phyloP scores from a whole-genome alignment of 2,797 vertebrate genomes.

The Enteromius treurensis region DNA sequence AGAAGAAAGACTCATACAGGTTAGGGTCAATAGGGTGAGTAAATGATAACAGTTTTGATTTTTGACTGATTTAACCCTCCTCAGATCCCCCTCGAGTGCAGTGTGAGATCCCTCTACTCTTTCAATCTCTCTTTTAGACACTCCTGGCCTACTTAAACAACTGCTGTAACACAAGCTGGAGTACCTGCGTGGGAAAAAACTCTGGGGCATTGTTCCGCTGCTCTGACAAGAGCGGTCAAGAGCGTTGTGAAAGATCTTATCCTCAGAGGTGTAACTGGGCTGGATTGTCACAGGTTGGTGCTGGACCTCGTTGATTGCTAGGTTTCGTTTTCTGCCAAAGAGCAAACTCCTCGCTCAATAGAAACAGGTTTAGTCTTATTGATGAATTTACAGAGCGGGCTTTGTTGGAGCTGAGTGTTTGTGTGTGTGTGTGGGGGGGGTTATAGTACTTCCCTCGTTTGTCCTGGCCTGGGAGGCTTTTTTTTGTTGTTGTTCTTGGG shows the following conservation, averaged over 20 bases:
- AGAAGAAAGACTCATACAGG: neutral
- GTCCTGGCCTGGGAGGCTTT: neutral
- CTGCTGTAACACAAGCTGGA: constrained; percentile 69
- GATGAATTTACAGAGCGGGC: constrained; percentile 3
- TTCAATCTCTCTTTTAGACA: constrained; percentile 25
- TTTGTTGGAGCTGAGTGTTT: constrained; percentile 8
- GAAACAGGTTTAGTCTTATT: constrained; percentile 33
- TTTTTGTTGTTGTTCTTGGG: neutral
- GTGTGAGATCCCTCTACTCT: constrained; percentile 24
- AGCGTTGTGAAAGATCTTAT: constrained; percentile 54
- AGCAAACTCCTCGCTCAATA: constrained; percentile 12
- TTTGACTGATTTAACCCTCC: constrained; percentile 18
- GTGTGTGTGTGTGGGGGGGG: neutral
- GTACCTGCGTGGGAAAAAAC: constrained; percentile 69
- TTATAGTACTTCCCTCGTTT: neutral
- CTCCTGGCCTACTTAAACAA: constrained; percentile 69
- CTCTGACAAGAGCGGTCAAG: constrained; percentile 25
- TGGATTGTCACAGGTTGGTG: constrained; percentile 32
- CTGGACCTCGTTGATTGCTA: constrained; percentile 26
- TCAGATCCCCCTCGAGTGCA: neutral
- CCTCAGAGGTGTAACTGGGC: constrained; percentile 36
- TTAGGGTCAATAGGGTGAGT: neutral
- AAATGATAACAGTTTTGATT: neutral
- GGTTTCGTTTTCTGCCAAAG: constrained; percentile 23
- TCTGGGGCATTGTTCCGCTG: constrained; percentile 53